Percentiles rank a stretch among this genome's conserved stretches.
Conservation (phyloP, 2,113 vertebrate species). For the Paracanthobrama guichenoti region DNA sequence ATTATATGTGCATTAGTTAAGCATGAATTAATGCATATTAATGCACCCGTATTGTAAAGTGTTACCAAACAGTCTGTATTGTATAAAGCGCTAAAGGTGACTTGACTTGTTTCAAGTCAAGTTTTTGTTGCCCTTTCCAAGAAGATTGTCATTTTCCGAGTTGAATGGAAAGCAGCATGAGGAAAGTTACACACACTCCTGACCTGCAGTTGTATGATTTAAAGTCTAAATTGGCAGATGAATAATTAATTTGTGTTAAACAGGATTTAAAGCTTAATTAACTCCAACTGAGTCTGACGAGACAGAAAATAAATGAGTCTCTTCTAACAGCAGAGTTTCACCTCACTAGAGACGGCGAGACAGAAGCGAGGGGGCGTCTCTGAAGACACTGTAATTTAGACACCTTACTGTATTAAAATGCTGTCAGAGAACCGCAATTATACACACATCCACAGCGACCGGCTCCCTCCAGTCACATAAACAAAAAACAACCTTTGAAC, state of each 20-base stretch:
- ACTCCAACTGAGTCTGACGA: conserved; percentile 1
- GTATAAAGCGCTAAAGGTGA: too few species aligned
- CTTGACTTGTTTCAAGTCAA: not conserved
- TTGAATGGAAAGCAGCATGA: not conserved
- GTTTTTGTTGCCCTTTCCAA: not conserved
- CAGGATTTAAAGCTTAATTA: conserved; percentile 17
- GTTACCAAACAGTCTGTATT: too few species aligned
- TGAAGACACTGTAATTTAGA: conserved; percentile 1
- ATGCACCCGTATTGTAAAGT: too few species aligned
- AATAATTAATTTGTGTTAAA: conserved; percentile 10
- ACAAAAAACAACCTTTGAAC: conserved; percentile 1
- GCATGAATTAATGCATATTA: too few species aligned
- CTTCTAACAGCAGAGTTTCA: not conserved
- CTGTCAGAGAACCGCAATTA: conserved; percentile 10
- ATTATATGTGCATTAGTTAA: too few species aligned
- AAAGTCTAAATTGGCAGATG: conserved; percentile 4
- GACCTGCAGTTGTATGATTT: not conserved
- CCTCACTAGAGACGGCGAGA: not conserved
- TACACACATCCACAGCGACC: not conserved
- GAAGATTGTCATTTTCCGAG: not conserved
- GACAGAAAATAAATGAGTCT: not conserved
- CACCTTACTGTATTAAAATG: not conserved
- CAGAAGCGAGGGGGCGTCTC: not conserved
- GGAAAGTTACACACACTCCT: not conserved
- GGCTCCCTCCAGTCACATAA: not conserved